Conservation (phyloP, 2,113 vertebrate species). For the Dromiciops gliroides region DNA sequence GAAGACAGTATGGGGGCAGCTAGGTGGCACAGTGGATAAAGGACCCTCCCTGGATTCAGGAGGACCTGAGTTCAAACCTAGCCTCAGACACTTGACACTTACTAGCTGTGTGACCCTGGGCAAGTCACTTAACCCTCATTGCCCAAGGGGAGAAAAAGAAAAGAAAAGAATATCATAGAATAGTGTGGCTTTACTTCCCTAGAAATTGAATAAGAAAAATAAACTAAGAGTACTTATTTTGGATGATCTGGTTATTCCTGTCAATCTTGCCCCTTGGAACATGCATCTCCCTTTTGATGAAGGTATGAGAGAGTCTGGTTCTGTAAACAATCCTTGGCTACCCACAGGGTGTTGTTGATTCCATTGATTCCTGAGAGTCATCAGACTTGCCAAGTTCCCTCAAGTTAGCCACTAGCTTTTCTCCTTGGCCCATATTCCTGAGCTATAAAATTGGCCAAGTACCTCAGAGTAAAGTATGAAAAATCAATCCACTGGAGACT, state of each 20-base stretch:
- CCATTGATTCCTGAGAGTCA: neutral
- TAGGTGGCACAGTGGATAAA: too few relatives aligned
- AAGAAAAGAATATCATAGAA: neutral
- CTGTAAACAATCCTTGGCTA: neutral
- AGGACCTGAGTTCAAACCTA: too few relatives aligned
- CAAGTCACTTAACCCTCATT: too few relatives aligned
- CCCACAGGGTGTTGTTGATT: neutral
- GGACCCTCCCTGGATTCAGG: too few relatives aligned
- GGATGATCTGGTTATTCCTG: neutral
- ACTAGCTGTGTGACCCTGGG: too few relatives aligned
- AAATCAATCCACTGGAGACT: neutral
- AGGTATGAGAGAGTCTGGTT: neutral
- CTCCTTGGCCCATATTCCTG: conserved; percentile 14
- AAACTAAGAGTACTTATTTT: neutral
- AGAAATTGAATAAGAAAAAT: conserved; percentile 36
- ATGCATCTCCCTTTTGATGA: neutral
- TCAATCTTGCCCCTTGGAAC: neutral
- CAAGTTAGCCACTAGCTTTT: neutral
- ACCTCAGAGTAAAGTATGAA: neutral
- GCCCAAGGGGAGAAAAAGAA: too few relatives aligned
- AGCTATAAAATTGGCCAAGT: conserved; percentile 4
- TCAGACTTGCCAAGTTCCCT: neutral
- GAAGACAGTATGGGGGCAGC: too few relatives aligned
- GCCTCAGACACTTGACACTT: too few relatives aligned
- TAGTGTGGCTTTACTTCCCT: neutral